Base-by-base conservation (phyloP, 1,140 invertebrate genomes). In the Drosophila willistoni region DNA sequence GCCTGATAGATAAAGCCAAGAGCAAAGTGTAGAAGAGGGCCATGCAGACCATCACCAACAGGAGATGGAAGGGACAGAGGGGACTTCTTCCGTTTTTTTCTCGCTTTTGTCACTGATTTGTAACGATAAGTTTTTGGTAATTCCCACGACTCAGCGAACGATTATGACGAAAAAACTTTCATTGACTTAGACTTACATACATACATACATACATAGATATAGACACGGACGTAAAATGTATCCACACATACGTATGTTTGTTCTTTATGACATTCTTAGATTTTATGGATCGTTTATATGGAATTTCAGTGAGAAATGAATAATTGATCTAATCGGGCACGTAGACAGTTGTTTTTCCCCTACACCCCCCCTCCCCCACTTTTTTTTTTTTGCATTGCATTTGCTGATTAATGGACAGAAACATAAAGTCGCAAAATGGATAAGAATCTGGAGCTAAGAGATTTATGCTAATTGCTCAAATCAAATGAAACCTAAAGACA, bases 11-110 rank as follows among this genome's bases (percentile, higher is more conserved):
- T 54, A 47, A 44, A 12, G 63, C 13, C 19, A 33, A 56, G 47
- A 34, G 39, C 10, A 39, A 54, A 19, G 51, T 13, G 34, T 25
- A 14, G n/a, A 2, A 34, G 3, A 41, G 62, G 14, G 34, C 9
- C 5, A 47, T 10, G 17, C 9, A n/a, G 17, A 9, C 17, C 7
- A 17, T 1, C 44, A 19, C 0, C 44, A 51, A 9, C 9, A 51
- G 17, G 13, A 22, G 44, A 47, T 2, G 19, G 4, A 14, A 13
- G 64, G 14, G 34, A 66, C 9, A 60, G 74, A 17, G 47, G 7
- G 13, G 1, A 33, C 79, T 87, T 87, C 83, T 82, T 83, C 84
- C 83, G 84, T 76, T 87, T 85, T 85, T 77, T 75, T 86, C 70
- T 42, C 41, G 64, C 75, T 65, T 75, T 74, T 70, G 25, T 12